Evolutionary conservation across 1,140 invertebrate species (phyloP).

Genomic region (Protaetia brevitarsis): DNA sequence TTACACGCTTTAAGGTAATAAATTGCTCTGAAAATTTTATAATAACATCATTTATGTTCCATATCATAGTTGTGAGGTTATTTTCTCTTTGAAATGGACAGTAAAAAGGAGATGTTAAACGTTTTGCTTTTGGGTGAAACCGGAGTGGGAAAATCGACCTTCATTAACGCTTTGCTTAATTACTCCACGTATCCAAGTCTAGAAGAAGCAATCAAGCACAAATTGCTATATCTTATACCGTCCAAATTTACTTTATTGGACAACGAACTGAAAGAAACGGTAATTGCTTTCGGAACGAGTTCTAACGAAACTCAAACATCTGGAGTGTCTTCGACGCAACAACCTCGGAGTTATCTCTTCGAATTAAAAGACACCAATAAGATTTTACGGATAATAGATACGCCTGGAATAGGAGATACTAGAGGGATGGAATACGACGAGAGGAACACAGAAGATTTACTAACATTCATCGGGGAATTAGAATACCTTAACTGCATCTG

Average conservation of each 20-base stretch:
- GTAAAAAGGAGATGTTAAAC: slow-evolving; percentile 31
- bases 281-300: slow-evolving; percentile 22
- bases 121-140: slow-evolving; percentile 45
- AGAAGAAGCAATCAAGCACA: neutral
- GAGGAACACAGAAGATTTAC: slow-evolving; percentile 40
- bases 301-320: slow-evolving; percentile 38
- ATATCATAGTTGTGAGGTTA: neutral
- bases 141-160: slow-evolving; percentile 46
- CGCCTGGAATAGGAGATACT: slow-evolving; percentile 38
- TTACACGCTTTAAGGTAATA: neutral
- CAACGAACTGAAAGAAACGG: slow-evolving; percentile 30
- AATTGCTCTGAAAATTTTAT: neutral
- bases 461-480: slow-evolving; percentile 37
- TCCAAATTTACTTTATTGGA: slow-evolving; percentile 35
- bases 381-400: slow-evolving; percentile 41
- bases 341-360: slow-evolving; percentile 42
- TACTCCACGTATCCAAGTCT: slow-evolving; percentile 3
- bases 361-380: slow-evolving; percentile 30
- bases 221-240: slow-evolving; percentile 33
- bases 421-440: slow-evolving; percentile 40
- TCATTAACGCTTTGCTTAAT: slow-evolving; percentile 42
- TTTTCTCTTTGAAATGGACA: neutral
- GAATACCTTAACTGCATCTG: slow-evolving; percentile 42
- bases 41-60: neutral
- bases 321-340: slow-evolving; percentile 42